phyloP scores from a whole-genome alignment of 2,113 vertebrate genomes.

The Cephalophus harveyi region DNA sequence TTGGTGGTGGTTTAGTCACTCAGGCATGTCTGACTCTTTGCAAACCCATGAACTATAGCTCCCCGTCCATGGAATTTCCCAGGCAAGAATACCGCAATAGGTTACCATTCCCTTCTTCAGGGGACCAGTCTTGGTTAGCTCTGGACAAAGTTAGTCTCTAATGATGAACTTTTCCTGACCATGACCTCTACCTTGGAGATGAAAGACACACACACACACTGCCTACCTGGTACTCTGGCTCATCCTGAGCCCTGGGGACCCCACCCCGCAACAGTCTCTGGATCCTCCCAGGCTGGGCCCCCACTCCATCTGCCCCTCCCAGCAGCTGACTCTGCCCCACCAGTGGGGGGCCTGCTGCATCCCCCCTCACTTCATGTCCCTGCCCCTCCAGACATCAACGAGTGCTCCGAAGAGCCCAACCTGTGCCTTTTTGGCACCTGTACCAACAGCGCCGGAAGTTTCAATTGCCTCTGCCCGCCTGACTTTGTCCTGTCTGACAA shows the following conservation, averaged over 20 bases:
- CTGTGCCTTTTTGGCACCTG: slow-evolving; percentile 93
- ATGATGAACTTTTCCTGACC: not conserved
- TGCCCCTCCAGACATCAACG: slow-evolving; percentile 87
- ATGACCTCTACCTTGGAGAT: not conserved
- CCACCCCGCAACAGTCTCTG: not conserved
- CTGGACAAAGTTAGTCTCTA: not conserved
- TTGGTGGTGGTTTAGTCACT: not conserved
- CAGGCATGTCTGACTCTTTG: not conserved
- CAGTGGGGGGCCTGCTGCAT: accelerated
- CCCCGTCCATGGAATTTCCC: not conserved
- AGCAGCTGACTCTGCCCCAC: not conserved
- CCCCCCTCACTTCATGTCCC: not conserved
- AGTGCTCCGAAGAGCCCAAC: slow-evolving; percentile 90
- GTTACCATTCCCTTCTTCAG: not conserved
- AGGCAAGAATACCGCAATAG: not conserved
- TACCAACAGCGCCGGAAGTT: slow-evolving; percentile 92
- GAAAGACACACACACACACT: not conserved
- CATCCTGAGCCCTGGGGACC: not conserved
- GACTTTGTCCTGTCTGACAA: slow-evolving; percentile 93
- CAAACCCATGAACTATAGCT: not conserved
- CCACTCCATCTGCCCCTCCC: not conserved
- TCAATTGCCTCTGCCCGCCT: slow-evolving; percentile 90
- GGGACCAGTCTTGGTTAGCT: not conserved
- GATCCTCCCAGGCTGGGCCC: accelerated
- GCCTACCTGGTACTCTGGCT: not conserved